Base-by-base conservation (phyloP, 2,113 vertebrate species). In the Cepphus grylle region DNA sequence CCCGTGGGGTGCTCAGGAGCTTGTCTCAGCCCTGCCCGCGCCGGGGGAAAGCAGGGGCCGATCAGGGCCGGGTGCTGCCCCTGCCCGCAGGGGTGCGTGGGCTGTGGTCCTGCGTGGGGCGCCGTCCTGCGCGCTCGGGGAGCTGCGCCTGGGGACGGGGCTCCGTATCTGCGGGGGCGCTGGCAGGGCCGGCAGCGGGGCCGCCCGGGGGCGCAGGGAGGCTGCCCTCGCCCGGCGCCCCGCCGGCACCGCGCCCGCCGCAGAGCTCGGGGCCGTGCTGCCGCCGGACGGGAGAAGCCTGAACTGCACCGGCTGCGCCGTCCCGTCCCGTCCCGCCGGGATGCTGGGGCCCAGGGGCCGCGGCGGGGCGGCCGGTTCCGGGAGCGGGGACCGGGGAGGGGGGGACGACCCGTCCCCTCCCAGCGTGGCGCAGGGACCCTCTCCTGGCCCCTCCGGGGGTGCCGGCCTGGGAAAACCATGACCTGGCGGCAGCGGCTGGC, bases 401-500 rank as follows among this genome's bases (percentile, higher is more conserved):
- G 21, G 32, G 36, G 5, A 20, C 20, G 47, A 22, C 47, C 11
- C 18, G 13, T 63, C 26, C 34, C 22, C 11, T 89, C 45, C 80
- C 63, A 32, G 36, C 3, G 30, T 40, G 53, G 63, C 34, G 2
- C 34, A 14, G 63, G 72, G 77, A 89, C 77, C 59, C 77, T 83
- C 27, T 3, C 34, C 58, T 36, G 91, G 71, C 34, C 53, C 27
- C 84, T 52, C 59, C 10, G 23, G 56, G 29, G 61, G 66, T 88
- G 86, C 71, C 17, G 49, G 92, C 90, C 92, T 96, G 95, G 94
- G 96, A 95, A 95, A 96, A 45, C 73, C 65, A 32, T 96, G 94
- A 95, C 95, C 95, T 86, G 84, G 87, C 12, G 13, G 72, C 95
- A 70, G 92, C 2, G 50, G 72, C 90, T 95, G 96, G 95, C 84